These are phyloP conservation scores for Drosophila grimshawi DNA, from an alignment of 1,140 invertebrate genomes.

Conservation along the genomic window DNA sequence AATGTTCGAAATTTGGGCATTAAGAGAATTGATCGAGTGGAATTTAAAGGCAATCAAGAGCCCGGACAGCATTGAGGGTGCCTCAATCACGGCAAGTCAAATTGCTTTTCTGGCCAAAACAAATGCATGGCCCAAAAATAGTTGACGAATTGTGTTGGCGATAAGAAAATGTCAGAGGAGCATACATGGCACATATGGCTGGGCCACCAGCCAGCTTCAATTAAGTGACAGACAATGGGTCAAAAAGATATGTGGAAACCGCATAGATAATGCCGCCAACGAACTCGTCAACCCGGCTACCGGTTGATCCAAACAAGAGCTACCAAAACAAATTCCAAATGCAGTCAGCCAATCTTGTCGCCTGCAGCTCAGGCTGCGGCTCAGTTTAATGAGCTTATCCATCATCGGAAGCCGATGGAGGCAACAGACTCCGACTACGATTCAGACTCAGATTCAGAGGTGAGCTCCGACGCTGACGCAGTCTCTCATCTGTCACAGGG, in stretches of 20 bases:
- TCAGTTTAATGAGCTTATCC: conserved; percentile 79
- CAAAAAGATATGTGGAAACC: conserved; percentile 10
- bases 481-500: conserved; percentile 74
- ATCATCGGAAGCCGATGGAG: conserved; percentile 54
- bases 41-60: too few species aligned
- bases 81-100: too few species aligned
- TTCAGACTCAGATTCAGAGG: background rate
- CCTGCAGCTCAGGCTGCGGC: conserved; percentile 33
- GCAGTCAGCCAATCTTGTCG: conserved; percentile 34
- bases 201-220: conserved; percentile 71
- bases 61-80: too few species aligned
- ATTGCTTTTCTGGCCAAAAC: too few species aligned
- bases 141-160: conserved; percentile 38
- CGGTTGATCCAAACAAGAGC: conserved; percentile 30
- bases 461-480: conserved; percentile 19
- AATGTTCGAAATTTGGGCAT: too few species aligned
- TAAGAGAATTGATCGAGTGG: too few species aligned
- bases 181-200: background rate
- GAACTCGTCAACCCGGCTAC: conserved; percentile 35
- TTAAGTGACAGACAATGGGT: conserved; percentile 57
- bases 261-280: conserved; percentile 42
- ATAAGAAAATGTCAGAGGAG: conserved; percentile 64
- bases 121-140: background rate
- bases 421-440: conserved; percentile 17
- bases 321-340: conserved; percentile 3